Conservation (phyloP, 2,113 vertebrate species). For the Pungitius pungitius region DNA sequence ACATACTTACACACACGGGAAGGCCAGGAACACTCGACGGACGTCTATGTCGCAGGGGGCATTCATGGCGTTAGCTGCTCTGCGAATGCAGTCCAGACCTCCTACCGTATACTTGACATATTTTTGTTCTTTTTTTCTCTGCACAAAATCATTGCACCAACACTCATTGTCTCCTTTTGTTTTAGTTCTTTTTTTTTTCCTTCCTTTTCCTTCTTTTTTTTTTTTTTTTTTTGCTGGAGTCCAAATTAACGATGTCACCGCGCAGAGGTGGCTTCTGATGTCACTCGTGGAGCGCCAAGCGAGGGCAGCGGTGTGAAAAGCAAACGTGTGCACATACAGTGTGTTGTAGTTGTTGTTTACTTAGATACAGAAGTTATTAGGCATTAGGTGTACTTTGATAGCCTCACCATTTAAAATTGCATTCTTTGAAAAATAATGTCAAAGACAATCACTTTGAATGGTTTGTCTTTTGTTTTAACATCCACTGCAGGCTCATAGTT, state of each 20-base stretch:
- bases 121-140: slow-evolving; percentile 15
- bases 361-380: slow-evolving; percentile 41
- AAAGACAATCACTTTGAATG: slow-evolving; percentile 67
- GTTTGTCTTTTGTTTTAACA: slow-evolving; percentile 67
- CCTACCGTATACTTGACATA: slow-evolving; percentile 71
- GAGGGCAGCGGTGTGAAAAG: slow-evolving; percentile 22
- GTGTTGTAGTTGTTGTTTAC: slow-evolving; percentile 33
- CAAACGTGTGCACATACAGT: slow-evolving; percentile 34
- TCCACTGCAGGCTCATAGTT: slow-evolving; percentile 38
- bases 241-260: slow-evolving; percentile 45
- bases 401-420: slow-evolving; percentile 32
- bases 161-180: slow-evolving; percentile 33
- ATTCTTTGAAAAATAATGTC: slow-evolving; percentile 40
- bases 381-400: slow-evolving; percentile 39
- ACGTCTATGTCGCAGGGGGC: slow-evolving; percentile 52
- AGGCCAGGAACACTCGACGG: slow-evolving; percentile 58
- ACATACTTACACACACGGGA: slow-evolving; percentile 21
- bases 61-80: slow-evolving; percentile 61
- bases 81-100: slow-evolving; percentile 62
- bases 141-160: slow-evolving; percentile 58
- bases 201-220: neutral
- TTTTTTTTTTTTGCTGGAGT: slow-evolving; percentile 35
- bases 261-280: slow-evolving; percentile 45
- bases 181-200: slow-evolving; percentile 25
- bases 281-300: slow-evolving; percentile 37